phyloP scores from a whole-genome alignment of 1,140 invertebrate species.

The Drosophila prosaltans region DNA sequence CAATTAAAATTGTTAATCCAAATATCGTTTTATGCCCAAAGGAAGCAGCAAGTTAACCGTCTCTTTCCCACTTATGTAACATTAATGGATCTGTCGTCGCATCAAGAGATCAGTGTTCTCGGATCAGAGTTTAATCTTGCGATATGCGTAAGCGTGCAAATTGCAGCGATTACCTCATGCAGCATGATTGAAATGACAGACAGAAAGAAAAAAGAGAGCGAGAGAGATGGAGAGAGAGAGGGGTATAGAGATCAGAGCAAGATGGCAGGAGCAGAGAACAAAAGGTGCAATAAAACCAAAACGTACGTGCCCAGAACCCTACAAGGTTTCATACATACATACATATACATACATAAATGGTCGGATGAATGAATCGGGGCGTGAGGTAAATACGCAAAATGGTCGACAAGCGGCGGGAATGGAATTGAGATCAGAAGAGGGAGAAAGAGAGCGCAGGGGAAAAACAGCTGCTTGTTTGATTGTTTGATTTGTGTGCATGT shows the following conservation, averaged over 20 bases:
- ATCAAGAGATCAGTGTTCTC: slow-evolving; percentile 61
- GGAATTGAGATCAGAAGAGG: slow-evolving; percentile 9
- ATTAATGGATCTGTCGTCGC: slow-evolving; percentile 20
- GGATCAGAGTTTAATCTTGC: slow-evolving; percentile 69
- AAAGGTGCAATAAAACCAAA: slow-evolving; percentile 80
- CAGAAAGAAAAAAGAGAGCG: slow-evolving; percentile 19
- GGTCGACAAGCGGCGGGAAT: slow-evolving; percentile 41
- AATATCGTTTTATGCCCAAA: slow-evolving; percentile 70
- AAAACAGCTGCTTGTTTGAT: slow-evolving; percentile 42
- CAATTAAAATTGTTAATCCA: slow-evolving; percentile 78
- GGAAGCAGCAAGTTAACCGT: slow-evolving; percentile 6
- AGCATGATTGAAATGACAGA: slow-evolving; percentile 24
- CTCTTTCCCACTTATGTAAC: not conserved
- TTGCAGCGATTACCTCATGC: slow-evolving; percentile 69
- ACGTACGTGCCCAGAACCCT: slow-evolving; percentile 26
- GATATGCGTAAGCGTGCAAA: slow-evolving; percentile 81
- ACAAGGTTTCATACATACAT: not conserved
- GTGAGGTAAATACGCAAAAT: slow-evolving; percentile 68
- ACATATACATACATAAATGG: slow-evolving; percentile 38
- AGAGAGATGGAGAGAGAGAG: slow-evolving; percentile 29
- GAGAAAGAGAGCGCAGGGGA: not conserved
- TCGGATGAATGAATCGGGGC: slow-evolving; percentile 59
- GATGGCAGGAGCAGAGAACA: slow-evolving; percentile 37
- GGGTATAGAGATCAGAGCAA: slow-evolving; percentile 24
- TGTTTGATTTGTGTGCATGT: slow-evolving; percentile 28